Conservation (phyloP, 2,888 invertebrate genomes). For the Koerneria pararmatus region DNA sequence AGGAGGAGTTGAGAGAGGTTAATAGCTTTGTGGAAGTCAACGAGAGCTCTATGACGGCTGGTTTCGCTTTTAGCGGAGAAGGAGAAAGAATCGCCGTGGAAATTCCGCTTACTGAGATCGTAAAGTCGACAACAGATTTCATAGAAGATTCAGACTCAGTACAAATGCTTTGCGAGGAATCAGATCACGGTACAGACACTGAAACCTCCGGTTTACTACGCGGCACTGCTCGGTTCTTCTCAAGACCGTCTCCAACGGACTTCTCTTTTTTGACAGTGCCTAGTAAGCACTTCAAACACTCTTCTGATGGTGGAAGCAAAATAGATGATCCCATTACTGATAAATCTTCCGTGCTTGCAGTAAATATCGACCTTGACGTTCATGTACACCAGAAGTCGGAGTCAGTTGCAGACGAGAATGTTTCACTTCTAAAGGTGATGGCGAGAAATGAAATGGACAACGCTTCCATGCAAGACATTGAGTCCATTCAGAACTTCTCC, state of each 20-base stretch:
- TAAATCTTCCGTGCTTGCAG: slow-evolving; percentile 17
- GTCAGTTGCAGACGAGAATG: slow-evolving; percentile 17
- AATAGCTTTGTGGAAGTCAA: too few relatives aligned
- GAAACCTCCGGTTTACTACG: slow-evolving; percentile 40
- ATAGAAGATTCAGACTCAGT: slow-evolving; percentile 46
- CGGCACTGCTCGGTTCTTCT: slow-evolving; percentile 29
- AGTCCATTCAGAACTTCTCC: slow-evolving; percentile 18
- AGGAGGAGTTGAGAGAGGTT: slow-evolving; percentile 7
- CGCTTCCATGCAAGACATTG: slow-evolving; percentile 20
- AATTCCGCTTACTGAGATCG: slow-evolving; percentile 25
- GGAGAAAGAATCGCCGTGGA: slow-evolving; percentile 17
- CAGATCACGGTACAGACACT: slow-evolving; percentile 47
- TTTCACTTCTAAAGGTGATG: neutral
- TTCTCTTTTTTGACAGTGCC: neutral
- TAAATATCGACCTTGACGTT: slow-evolving; percentile 36
- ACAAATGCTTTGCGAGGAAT: slow-evolving; percentile 54
- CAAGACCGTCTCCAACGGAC: neutral
- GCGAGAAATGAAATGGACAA: slow-evolving; percentile 1
- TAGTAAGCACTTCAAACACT: slow-evolving; percentile 11
- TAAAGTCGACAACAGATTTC: slow-evolving; percentile 16
- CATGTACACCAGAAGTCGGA: slow-evolving; percentile 28
- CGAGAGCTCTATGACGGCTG: slow-evolving; percentile 1
- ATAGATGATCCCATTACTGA: slow-evolving; percentile 20
- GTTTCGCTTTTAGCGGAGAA: slow-evolving; percentile 7
- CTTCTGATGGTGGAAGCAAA: slow-evolving; percentile 15